Evolutionary conservation across 1,140 invertebrate genomes (phyloP).

Genomic region (Semibalanus balanoides): DNA sequence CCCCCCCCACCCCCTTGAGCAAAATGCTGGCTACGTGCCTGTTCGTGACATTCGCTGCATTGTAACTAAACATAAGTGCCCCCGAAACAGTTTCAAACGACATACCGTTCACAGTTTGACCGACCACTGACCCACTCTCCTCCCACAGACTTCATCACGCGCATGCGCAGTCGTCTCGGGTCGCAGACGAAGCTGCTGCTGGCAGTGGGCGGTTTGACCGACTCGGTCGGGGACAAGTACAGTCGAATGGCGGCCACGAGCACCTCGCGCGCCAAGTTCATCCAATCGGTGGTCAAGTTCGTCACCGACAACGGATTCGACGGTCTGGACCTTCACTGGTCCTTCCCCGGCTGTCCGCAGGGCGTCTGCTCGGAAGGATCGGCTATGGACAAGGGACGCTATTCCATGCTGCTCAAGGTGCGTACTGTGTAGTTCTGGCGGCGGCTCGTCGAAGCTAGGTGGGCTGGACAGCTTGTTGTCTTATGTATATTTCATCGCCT

Average conservation of each 20-base stretch:
- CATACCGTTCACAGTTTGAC: no score
- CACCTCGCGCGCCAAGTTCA: constrained; percentile 23
- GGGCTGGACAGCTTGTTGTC: no score
- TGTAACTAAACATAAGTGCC: no score
- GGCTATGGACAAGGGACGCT: constrained; percentile 55
- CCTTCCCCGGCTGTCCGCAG: constrained; percentile 83
- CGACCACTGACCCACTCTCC: no score
- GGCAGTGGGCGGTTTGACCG: constrained; percentile 78
- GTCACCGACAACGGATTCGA: constrained; percentile 56
- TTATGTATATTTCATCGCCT: no score
- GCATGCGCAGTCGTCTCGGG: constrained; percentile 22
- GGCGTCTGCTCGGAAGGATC: constrained; percentile 69
- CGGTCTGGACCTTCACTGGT: constrained; percentile 77
- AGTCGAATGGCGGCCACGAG: constrained; percentile 33
- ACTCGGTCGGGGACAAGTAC: constrained; percentile 69
- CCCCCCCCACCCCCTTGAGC: no score
- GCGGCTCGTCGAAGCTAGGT: no score
- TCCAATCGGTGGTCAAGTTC: constrained; percentile 48
- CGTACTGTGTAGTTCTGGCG: no score
- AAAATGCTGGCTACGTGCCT: no score
- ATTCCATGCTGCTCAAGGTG: constrained; percentile 56
- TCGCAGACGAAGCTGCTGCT: constrained; percentile 39
- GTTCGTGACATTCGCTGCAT: no score
- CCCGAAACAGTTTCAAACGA: no score
- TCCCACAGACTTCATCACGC: constrained; percentile 47